Conservation (phyloP, 2,797 vertebrate genomes). For the Neosilurus hyrtlii region DNA sequence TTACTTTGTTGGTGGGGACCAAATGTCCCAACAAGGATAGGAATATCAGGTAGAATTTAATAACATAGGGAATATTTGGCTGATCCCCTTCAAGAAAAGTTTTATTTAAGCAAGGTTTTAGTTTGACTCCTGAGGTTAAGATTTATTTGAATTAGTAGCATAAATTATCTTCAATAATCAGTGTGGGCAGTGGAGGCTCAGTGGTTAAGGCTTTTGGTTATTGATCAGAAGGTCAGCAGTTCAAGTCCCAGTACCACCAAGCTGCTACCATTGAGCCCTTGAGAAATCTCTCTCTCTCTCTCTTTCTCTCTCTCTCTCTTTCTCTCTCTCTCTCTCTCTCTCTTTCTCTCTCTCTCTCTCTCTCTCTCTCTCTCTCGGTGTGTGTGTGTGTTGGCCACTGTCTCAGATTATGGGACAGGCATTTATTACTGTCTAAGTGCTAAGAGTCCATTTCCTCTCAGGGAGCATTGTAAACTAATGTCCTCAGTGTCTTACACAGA, state of each 20-base stretch:
- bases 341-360: too few relatives aligned
- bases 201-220: too few relatives aligned
- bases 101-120: neutral
- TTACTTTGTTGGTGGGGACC: neutral
- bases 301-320: too few relatives aligned
- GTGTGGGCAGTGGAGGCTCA: too few relatives aligned
- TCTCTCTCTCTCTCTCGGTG: neutral
- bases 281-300: too few relatives aligned
- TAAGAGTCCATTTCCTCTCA: slow-evolving; percentile 35
- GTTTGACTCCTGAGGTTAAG: neutral
- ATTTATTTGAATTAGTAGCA: neutral
- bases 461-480: slow-evolving; percentile 54
- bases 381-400: neutral
- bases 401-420: slow-evolving; percentile 35
- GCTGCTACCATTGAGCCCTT: too few relatives aligned
- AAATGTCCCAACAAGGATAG: neutral
- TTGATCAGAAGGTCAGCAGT: too few relatives aligned
- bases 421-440: slow-evolving; percentile 56
- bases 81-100: neutral
- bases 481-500: slow-evolving; percentile 54
- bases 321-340: too few relatives aligned
- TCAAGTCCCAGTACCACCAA: too few relatives aligned
- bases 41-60: neutral
- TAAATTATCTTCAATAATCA: neutral
- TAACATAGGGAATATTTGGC: neutral